Conservation (phyloP, 2,888 invertebrate genomes). For the Nyleta sp. region DNA sequence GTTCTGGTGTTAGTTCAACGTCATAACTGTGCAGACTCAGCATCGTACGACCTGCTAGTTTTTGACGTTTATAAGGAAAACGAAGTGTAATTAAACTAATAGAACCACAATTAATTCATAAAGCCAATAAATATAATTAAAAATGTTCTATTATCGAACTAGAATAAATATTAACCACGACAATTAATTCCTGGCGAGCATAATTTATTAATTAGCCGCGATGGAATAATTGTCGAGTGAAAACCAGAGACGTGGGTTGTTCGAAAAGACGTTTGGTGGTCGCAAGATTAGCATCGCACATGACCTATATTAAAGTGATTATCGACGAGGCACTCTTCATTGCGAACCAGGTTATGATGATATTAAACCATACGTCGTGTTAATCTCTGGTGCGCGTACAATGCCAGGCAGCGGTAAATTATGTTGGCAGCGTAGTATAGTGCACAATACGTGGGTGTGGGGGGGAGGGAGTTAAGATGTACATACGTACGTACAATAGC, state of each 20-base stretch:
- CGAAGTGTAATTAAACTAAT: too few relatives aligned
- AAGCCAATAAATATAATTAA: too few relatives aligned
- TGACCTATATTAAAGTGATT: slow-evolving; percentile 54
- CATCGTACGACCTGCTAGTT: too few relatives aligned
- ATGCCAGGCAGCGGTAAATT: slow-evolving; percentile 55
- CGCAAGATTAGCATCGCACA: slow-evolving; percentile 33
- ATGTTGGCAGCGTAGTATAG: slow-evolving; percentile 18
- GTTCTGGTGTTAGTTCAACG: too few relatives aligned
- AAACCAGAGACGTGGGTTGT: slow-evolving; percentile 34
- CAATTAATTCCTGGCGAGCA: slow-evolving; percentile 5
- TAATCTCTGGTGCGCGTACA: slow-evolving; percentile 61
- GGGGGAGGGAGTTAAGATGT: slow-evolving; percentile 34
- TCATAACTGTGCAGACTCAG: too few relatives aligned
- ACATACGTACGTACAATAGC: slow-evolving; percentile 11
- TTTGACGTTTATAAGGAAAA: too few relatives aligned
- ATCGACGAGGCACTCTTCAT: slow-evolving; percentile 36
- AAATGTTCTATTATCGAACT: too few relatives aligned
- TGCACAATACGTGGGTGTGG: slow-evolving; percentile 37
- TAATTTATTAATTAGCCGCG: slow-evolving; percentile 22
- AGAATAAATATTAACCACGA: too few relatives aligned
- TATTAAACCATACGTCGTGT: slow-evolving; percentile 66
- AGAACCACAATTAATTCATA: too few relatives aligned
- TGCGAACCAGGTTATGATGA: slow-evolving; percentile 42
- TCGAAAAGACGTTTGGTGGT: slow-evolving; percentile 21
- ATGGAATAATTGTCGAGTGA: slow-evolving; percentile 36